These are phyloP conservation scores for Vanessa cardui DNA, from an alignment of 2,888 invertebrate species.

Conservation along the genomic window DNA sequence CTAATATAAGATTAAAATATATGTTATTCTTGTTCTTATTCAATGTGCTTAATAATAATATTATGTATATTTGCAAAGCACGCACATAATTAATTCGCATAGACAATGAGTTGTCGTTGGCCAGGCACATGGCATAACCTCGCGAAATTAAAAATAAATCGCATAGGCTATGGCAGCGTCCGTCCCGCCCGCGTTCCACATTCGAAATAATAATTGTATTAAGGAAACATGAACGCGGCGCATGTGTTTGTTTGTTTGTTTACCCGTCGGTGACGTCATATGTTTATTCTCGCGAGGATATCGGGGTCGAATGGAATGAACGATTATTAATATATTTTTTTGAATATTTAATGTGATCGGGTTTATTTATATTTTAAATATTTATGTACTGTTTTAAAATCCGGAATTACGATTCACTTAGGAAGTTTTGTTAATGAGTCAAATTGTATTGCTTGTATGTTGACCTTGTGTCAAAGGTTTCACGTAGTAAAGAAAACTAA, in stretches of 20 bases:
- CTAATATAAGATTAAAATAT: conserved; percentile 6
- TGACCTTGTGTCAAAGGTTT: too few species aligned
- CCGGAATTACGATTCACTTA: too few species aligned
- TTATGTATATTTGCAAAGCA: conserved; percentile 23
- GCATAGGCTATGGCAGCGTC: conserved; percentile 49
- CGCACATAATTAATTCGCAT: conserved; percentile 54
- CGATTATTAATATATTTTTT: conserved; percentile 4
- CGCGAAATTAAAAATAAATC: conserved; percentile 61
- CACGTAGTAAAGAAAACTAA: too few species aligned
- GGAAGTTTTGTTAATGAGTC: too few species aligned
- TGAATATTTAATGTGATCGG: background rate
- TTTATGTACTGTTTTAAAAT: too few species aligned
- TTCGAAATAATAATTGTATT: conserved; percentile 83
- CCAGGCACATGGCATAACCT: conserved; percentile 31
- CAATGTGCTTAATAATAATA: conserved; percentile 12
- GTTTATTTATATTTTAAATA: background rate
- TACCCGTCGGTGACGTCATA: conserved; percentile 82
- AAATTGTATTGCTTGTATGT: too few species aligned
- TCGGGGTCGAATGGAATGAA: conserved; percentile 47
- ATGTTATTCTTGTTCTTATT: conserved; percentile 3
- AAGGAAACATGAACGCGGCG: conserved; percentile 83
- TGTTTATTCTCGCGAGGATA: conserved; percentile 81
- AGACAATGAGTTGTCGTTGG: conserved; percentile 43
- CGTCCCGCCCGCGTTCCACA: conserved; percentile 71
- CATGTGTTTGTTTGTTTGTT: conserved; percentile 84